These are phyloP conservation scores for Phrixothrix hirtus DNA, from an alignment of 2,888 invertebrate genomes.

Conservation along the genomic window DNA sequence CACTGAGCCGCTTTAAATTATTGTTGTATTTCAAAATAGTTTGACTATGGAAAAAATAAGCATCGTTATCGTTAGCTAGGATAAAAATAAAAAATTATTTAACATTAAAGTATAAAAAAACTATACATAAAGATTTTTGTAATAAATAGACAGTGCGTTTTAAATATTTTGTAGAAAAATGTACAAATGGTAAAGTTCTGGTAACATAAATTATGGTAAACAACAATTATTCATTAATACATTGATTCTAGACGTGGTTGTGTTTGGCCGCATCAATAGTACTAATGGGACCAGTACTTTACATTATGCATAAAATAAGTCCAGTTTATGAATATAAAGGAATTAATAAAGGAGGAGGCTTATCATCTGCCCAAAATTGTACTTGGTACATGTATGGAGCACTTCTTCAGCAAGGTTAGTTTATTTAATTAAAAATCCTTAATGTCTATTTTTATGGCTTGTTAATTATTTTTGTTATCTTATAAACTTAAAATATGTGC, in stretches of 20 bases:
- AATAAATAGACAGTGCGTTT: too few relatives aligned
- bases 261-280: constrained; percentile 75
- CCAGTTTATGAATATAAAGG: constrained; percentile 71
- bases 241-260: constrained; percentile 73
- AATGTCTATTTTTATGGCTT: background rate
- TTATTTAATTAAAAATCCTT: background rate
- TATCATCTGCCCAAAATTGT: constrained; percentile 70
- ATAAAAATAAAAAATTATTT: too few relatives aligned
- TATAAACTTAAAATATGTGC: too few relatives aligned
- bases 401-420: constrained; percentile 82
- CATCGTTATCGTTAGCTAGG: too few relatives aligned
- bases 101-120: background rate
- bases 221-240: background rate
- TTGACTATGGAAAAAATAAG: too few relatives aligned
- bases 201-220: too few relatives aligned
- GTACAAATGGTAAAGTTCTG: too few relatives aligned
- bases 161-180: too few relatives aligned
- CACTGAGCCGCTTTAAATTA: too few relatives aligned
- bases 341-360: constrained; percentile 61
- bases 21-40: too few relatives aligned
- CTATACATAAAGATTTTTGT: too few relatives aligned
- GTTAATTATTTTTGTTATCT: constrained; percentile 17
- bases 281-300: constrained; percentile 77
- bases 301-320: constrained; percentile 71
- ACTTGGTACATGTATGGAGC: constrained; percentile 91